phyloP scores from a whole-genome alignment of 2,113 vertebrate genomes.

The Oostethus manadensis region DNA sequence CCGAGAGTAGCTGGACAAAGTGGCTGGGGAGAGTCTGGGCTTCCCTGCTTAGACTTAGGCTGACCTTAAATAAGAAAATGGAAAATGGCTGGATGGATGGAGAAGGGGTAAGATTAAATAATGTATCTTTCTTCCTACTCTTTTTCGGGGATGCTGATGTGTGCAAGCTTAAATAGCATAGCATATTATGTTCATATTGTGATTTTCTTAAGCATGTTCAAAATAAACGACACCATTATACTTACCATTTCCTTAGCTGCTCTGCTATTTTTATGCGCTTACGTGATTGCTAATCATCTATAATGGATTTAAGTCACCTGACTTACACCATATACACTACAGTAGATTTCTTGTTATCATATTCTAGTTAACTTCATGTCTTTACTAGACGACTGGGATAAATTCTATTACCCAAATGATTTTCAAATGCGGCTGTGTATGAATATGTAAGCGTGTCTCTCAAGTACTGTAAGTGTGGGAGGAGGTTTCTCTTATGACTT shows the following conservation, averaged over 20 bases:
- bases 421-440: neutral
- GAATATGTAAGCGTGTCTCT: neutral
- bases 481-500: constrained; percentile 13
- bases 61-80: too few species aligned
- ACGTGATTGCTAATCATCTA: neutral
- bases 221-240: neutral
- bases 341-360: neutral
- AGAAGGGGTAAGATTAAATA: too few species aligned
- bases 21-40: too few species aligned
- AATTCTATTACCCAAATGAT: constrained; percentile 2
- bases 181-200: too few species aligned
- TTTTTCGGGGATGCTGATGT: too few species aligned
- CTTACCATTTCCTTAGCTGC: neutral
- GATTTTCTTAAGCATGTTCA: neutral
- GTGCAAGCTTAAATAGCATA: too few species aligned
- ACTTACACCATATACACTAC: neutral
- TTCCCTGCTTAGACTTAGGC: too few species aligned
- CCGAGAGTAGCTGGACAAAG: too few species aligned
- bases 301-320: neutral
- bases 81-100: constrained; percentile 1
- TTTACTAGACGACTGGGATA: constrained; percentile 9
- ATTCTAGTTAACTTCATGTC: neutral
- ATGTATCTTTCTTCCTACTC: too few species aligned
- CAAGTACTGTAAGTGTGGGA: constrained; percentile 7
- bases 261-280: neutral